Conservation (phyloP, 2,113 vertebrate species). For the Scomber colias region DNA sequence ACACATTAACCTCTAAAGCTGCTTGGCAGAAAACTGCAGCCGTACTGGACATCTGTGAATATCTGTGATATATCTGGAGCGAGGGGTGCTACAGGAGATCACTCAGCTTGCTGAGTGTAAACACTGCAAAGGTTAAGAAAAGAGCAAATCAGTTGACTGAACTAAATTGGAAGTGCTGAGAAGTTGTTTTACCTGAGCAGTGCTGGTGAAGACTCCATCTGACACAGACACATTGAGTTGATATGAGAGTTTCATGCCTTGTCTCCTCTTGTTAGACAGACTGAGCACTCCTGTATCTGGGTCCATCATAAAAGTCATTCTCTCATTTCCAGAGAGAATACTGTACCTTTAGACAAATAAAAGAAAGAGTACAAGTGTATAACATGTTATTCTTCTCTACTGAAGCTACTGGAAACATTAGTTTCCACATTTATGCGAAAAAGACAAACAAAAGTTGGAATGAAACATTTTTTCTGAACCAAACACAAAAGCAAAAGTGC, state of each 20-base stretch:
- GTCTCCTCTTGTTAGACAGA: constrained; percentile 92
- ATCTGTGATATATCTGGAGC: constrained; percentile 40
- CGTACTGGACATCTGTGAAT: constrained; percentile 34
- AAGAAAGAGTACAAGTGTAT: neutral
- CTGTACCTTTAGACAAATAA: constrained; percentile 83
- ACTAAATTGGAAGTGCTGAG: constrained; percentile 16
- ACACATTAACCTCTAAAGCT: constrained; percentile 61
- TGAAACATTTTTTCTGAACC: neutral
- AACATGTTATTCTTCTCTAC: neutral
- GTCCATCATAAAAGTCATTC: constrained; percentile 93
- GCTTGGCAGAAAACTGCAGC: constrained; percentile 32
- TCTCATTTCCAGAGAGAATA: constrained; percentile 95
- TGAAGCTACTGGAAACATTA: constrained; percentile 2
- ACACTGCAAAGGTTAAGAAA: constrained; percentile 33
- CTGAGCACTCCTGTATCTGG: constrained; percentile 90
- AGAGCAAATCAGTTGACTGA: constrained; percentile 45
- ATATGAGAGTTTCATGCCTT: constrained; percentile 91
- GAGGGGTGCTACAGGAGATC: constrained; percentile 17
- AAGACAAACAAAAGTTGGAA: neutral
- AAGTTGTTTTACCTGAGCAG: constrained; percentile 85
- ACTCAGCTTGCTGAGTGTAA: neutral
- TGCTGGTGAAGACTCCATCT: constrained; percentile 96
- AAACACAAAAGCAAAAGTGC: neutral
- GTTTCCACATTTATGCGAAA: neutral
- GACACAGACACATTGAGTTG: constrained; percentile 97